A percentile compares a stretch with the other conserved stretches of the same genome.
phyloP scores from a whole-genome alignment of 2,888 invertebrate genomes.

The Frankliniella fusca region DNA sequence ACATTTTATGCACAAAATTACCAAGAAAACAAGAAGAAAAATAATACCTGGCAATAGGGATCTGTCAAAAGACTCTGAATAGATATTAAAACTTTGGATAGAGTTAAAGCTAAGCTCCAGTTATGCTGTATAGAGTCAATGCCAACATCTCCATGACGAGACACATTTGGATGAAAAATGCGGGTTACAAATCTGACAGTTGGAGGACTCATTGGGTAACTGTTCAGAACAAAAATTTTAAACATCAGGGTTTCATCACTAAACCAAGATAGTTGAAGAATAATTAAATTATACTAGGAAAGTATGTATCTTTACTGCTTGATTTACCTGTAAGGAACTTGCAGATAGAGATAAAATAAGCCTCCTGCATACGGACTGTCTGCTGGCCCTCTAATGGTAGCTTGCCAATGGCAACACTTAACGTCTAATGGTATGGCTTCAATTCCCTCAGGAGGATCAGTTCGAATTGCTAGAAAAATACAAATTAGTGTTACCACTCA shows the following conservation, averaged over 20 bases:
- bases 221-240: constrained; percentile 40
- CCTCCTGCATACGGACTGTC: constrained; percentile 94
- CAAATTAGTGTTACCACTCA: constrained; percentile 19
- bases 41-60: constrained; percentile 74
- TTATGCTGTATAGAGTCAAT: constrained; percentile 93
- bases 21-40: background rate
- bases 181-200: constrained; percentile 87
- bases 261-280: background rate
- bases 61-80: constrained; percentile 85
- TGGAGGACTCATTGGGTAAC: constrained; percentile 89
- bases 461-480: constrained; percentile 51
- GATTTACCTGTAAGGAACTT: constrained; percentile 73
- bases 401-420: constrained; percentile 88
- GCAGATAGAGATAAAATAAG: constrained; percentile 82
- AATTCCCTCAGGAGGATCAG: constrained; percentile 82
- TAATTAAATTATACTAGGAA: background rate
- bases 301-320: background rate
- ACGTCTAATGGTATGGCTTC: constrained; percentile 75
- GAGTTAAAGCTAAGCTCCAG: constrained; percentile 90
- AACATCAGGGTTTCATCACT: background rate
- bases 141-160: constrained; percentile 91
- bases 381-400: constrained; percentile 83
- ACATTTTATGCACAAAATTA: background rate
- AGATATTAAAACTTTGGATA: constrained; percentile 82
- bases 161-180: constrained; percentile 91